Percentiles rank a stretch among this genome's conserved stretches.
phyloP scores from a whole-genome alignment of 2,888 invertebrate species.

The Coronaproctus castanopsis region DNA sequence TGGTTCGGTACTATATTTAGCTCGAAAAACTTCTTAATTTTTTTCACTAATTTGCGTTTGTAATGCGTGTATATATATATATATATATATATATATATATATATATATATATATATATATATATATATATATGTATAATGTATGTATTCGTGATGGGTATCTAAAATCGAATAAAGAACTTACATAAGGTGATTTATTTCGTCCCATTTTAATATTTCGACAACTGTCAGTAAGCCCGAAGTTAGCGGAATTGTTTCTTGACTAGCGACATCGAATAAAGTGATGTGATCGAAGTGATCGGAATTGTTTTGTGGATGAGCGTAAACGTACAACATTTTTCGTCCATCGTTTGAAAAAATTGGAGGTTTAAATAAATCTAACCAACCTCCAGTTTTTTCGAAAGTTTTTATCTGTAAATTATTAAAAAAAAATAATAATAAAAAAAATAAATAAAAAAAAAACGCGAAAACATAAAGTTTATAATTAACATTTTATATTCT shows the following conservation, averaged over 20 bases:
- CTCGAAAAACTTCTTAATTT: too few species aligned
- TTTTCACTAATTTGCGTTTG: too few species aligned
- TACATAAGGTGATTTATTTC: constrained; percentile 41
- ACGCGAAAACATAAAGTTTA: background rate
- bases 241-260: constrained; percentile 29
- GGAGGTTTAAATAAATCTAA: constrained; percentile 36
- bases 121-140: too few species aligned
- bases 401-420: constrained; percentile 8
- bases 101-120: too few species aligned
- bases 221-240: constrained; percentile 44
- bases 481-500: too few species aligned
- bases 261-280: constrained; percentile 7
- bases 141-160: too few species aligned
- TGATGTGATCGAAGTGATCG: constrained; percentile 19
- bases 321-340: constrained; percentile 47
- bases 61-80: too few species aligned
- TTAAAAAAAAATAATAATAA: background rate
- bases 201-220: constrained; percentile 54
- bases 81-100: too few species aligned
- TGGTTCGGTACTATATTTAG: too few species aligned
- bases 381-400: constrained; percentile 36
- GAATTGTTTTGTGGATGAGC: constrained; percentile 35
- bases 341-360: constrained; percentile 36
- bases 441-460: background rate
- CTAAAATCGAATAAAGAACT: too few species aligned